Evolutionary conservation across 1,140 invertebrate species (phyloP).

Genomic region (Scaptomyza pallida): DNA sequence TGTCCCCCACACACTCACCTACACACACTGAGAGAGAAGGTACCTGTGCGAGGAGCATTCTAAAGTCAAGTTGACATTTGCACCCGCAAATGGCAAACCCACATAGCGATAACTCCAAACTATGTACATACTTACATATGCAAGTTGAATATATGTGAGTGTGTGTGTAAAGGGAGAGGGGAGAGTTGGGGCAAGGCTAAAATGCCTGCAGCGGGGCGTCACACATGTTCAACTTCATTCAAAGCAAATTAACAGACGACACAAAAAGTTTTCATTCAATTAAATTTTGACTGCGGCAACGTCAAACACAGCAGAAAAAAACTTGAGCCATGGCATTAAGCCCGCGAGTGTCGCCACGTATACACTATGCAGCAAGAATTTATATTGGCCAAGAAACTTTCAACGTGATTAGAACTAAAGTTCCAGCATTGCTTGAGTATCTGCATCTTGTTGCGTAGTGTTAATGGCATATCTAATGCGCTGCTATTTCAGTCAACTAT

Average conservation of each 20-base stretch:
- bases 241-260: constrained; percentile 77
- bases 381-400: no score
- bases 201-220: constrained; percentile 6
- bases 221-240: constrained; percentile 70
- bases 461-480: constrained; percentile 38
- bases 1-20: constrained; percentile 20
- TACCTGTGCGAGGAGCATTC: constrained; percentile 56
- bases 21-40: background rate
- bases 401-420: no score
- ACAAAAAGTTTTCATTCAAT: constrained; percentile 79
- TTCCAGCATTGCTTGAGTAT: no score
- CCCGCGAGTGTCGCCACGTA: constrained; percentile 13
- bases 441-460: constrained; percentile 22
- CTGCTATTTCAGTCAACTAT: constrained; percentile 39
- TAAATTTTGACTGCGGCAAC: constrained; percentile 60
- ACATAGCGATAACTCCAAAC: constrained; percentile 52
- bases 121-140: constrained; percentile 39
- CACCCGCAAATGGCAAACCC: constrained; percentile 73
- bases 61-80: constrained; percentile 79
- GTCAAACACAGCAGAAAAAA: constrained; percentile 23
- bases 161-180: background rate
- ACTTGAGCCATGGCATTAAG: constrained; percentile 40
- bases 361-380: constrained; percentile 29
- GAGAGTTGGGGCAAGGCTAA: constrained; percentile 5
- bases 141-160: constrained; percentile 30